Percentiles rank a stretch among this genome's conserved stretches.
These are phyloP conservation scores for Pangasius sanitwongsei DNA, from an alignment of 2,797 vertebrate species.

Conservation along the genomic window DNA sequence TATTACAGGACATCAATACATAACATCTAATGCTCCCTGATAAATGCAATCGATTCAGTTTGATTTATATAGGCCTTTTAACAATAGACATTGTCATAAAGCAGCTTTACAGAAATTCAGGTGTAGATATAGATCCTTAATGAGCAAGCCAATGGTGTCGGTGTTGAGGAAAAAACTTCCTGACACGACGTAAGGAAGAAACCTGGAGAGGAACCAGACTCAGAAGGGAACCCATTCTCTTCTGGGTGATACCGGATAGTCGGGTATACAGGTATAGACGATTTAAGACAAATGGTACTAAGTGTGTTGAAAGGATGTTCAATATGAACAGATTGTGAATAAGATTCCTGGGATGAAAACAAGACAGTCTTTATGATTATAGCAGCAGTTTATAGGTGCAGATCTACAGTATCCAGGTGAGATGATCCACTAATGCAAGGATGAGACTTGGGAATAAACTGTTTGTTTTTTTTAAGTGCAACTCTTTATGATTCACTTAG, in stretches of 20 bases:
- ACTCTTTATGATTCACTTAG: background rate
- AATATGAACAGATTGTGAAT: background rate
- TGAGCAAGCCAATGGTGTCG: background rate
- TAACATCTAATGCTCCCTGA: background rate
- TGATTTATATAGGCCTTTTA: background rate
- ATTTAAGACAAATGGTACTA: background rate
- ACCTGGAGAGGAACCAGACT: background rate
- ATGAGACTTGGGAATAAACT: background rate
- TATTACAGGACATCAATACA: conserved; percentile 16
- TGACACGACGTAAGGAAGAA: background rate
- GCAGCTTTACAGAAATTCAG: background rate
- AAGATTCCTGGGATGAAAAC: background rate
- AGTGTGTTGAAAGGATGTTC: background rate
- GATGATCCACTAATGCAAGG: background rate
- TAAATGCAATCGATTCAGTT: background rate
- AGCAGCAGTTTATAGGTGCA: background rate
- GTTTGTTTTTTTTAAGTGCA: background rate
- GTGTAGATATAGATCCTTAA: background rate
- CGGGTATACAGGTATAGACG: background rate
- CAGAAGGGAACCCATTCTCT: background rate
- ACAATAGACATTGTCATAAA: background rate
- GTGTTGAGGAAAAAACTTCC: too few relatives aligned
- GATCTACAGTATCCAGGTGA: background rate
- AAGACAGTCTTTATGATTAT: background rate
- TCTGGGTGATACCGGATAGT: background rate